These are phyloP conservation scores for Chelon labrosus DNA, from an alignment of 2,797 vertebrate genomes.

Conservation along the genomic window DNA sequence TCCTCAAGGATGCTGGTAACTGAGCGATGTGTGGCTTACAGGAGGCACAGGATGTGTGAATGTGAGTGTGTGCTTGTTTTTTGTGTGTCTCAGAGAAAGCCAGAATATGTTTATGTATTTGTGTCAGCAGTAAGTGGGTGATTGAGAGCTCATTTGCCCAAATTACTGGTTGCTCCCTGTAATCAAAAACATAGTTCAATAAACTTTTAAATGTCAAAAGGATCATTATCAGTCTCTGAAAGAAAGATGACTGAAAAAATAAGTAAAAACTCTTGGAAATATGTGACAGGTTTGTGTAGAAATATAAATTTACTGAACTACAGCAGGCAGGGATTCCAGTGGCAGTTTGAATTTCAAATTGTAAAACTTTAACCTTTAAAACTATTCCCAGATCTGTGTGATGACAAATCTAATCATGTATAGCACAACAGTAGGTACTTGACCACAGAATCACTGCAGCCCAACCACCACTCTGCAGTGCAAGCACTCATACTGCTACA, in stretches of 20 bases:
- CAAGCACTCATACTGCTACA: no score
- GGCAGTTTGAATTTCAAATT: no score
- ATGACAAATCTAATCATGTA: no score
- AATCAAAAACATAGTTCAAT: not conserved
- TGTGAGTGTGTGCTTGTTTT: constrained; percentile 20
- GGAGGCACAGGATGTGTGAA: constrained; percentile 11
- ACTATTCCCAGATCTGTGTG: no score
- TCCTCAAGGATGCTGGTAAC: constrained; percentile 41
- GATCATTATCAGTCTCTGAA: not conserved
- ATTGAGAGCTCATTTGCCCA: not conserved
- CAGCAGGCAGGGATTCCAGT: no score
- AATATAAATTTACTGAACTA: not conserved
- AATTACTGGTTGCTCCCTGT: not conserved
- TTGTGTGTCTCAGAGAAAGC: constrained; percentile 3
- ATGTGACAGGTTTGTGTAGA: not conserved
- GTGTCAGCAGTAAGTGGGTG: constrained; percentile 14
- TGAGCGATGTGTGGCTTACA: constrained; percentile 22
- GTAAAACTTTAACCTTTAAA: no score
- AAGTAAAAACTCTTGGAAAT: not conserved
- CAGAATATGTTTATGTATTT: constrained; percentile 9
- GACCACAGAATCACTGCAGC: no score
- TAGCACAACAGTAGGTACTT: no score
- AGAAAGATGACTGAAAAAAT: no score
- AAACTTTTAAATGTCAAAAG: not conserved
- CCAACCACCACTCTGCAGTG: no score